These are phyloP conservation scores for Neomicropteryx cornuta DNA, from an alignment of 1,140 invertebrate genomes.

Conservation along the genomic window DNA sequence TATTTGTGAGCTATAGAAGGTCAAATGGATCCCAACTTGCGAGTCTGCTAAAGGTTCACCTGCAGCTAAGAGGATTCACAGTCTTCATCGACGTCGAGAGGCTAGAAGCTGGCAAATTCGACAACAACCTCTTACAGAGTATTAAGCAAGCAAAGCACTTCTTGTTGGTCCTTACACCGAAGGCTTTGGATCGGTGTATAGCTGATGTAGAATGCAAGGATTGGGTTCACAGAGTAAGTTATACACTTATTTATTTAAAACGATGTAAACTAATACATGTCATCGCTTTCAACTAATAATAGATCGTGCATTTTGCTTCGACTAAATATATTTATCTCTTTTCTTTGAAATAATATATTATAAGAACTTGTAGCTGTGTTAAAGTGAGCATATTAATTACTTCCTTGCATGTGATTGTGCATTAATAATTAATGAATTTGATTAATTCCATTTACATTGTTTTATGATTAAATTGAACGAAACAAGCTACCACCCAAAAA, in stretches of 20 bases:
- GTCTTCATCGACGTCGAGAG: constrained; percentile 95
- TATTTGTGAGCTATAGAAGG: constrained; percentile 96
- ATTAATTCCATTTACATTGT: constrained; percentile 3
- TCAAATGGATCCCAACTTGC: constrained; percentile 97
- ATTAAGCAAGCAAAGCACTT: constrained; percentile 96
- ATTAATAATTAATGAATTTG: background rate
- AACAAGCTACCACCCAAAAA: no score
- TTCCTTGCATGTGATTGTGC: constrained; percentile 3
- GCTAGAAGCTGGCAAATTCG: constrained; percentile 95
- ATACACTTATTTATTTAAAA: constrained; percentile 4
- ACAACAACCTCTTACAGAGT: constrained; percentile 93
- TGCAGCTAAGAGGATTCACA: constrained; percentile 86
- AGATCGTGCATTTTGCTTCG: no score
- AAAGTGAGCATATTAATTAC: background rate
- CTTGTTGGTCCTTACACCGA: constrained; percentile 88
- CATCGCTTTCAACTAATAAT: no score
- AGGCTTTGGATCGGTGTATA: constrained; percentile 88
- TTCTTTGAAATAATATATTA: constrained; percentile 4
- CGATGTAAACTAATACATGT: background rate
- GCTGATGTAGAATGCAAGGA: constrained; percentile 91
- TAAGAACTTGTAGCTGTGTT: background rate
- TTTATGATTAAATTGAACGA: no score
- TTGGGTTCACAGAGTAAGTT: constrained; percentile 92
- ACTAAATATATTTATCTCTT: background rate
- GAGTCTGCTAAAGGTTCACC: constrained; percentile 83